Conservation (phyloP, 1,140 invertebrate species). For the Bactericera cockerelli region DNA sequence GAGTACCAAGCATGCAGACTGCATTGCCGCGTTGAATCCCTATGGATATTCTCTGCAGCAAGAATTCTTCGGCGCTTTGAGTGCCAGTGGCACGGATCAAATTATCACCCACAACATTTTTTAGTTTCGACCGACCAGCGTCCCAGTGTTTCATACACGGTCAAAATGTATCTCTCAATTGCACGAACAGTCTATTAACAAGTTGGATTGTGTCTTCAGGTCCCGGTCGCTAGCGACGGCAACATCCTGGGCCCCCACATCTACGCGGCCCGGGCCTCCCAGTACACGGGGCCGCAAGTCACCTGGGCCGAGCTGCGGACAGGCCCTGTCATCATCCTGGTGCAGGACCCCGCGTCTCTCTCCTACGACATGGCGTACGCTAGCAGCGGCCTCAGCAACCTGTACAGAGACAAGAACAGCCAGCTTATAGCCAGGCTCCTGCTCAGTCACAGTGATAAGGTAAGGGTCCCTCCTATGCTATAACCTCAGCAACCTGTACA, state of each 20-base stretch:
- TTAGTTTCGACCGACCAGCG: too few species aligned
- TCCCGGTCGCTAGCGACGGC: not conserved
- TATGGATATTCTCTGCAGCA: too few species aligned
- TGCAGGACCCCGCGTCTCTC: not conserved
- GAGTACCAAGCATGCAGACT: too few species aligned
- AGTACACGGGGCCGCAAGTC: not conserved
- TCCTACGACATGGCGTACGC: constrained; percentile 3
- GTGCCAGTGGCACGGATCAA: too few species aligned
- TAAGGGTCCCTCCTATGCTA: too few species aligned
- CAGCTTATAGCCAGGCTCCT: not conserved
- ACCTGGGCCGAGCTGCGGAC: not conserved
- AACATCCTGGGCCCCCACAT: not conserved
- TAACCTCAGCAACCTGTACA: not conserved
- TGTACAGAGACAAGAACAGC: not conserved
- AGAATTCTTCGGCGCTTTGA: too few species aligned
- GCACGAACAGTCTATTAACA: too few species aligned
- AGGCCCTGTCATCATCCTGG: not conserved
- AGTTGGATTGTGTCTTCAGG: too few species aligned
- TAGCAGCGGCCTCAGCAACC: not conserved
- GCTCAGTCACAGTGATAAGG: not conserved
- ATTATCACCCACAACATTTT: too few species aligned
- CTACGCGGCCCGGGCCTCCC: not conserved
- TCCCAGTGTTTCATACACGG: not conserved
- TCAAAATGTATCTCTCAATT: not conserved
- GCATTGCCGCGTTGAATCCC: too few species aligned